Evolutionary conservation across 2,797 vertebrate species (phyloP).

Genomic region (Pantherophis alleghaniensis): DNA sequence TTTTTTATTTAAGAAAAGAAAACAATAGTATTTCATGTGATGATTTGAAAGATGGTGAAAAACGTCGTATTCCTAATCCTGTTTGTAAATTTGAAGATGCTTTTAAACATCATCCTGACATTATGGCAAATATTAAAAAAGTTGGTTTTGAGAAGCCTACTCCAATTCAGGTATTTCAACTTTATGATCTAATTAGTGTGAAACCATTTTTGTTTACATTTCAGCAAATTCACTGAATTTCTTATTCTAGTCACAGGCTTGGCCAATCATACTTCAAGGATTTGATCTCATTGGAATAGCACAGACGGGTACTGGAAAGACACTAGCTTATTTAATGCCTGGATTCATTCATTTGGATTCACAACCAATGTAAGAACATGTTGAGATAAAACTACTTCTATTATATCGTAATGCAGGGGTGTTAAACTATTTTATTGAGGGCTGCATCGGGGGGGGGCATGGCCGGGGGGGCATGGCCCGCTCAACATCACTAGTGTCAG

Average conservation of each 20-base stretch:
- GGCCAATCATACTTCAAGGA: slow-evolving; percentile 91
- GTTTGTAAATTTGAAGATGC: slow-evolving; percentile 86
- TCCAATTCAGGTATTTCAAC: slow-evolving; percentile 87
- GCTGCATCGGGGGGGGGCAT: too few species aligned
- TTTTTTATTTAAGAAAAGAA: slow-evolving; percentile 78
- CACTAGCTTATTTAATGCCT: slow-evolving; percentile 90
- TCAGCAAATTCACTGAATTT: background rate
- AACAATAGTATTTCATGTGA: slow-evolving; percentile 91
- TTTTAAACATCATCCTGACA: slow-evolving; percentile 83
- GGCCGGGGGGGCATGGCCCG: too few species aligned
- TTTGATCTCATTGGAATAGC: slow-evolving; percentile 94
- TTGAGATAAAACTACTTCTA: background rate
- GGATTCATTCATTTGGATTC: slow-evolving; percentile 95
- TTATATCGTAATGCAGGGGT: background rate
- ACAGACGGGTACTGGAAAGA: slow-evolving; percentile 97
- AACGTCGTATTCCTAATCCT: slow-evolving; percentile 85
- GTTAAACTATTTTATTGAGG: too few species aligned
- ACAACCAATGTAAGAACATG: slow-evolving; percentile 84
- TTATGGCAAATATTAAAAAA: slow-evolving; percentile 86
- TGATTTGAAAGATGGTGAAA: slow-evolving; percentile 83
- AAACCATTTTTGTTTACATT: slow-evolving; percentile 16
- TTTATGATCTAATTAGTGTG: slow-evolving; percentile 17
- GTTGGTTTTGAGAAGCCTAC: slow-evolving; percentile 89
- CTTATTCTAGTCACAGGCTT: slow-evolving; percentile 87
- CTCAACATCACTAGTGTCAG: too few species aligned